A percentile compares a stretch with the other conserved stretches of the same genome.
These are phyloP conservation scores for Lycopodina hypogea DNA, from an alignment of 37 sponge, comb jelly and placozoan species.

Conservation along the genomic window DNA sequence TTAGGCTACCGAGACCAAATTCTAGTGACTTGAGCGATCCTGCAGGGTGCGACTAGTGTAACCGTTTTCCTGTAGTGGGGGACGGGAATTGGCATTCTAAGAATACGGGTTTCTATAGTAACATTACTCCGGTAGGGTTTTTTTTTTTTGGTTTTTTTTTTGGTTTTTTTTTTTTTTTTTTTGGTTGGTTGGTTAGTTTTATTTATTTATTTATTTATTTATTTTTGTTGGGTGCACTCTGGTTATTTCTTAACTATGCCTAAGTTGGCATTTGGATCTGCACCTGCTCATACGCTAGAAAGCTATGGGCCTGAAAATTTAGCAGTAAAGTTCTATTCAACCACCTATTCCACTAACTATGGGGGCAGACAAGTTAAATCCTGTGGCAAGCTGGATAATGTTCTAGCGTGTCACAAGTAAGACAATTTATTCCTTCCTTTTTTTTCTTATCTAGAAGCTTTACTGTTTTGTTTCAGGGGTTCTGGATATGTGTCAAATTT, in stretches of 20 bases:
- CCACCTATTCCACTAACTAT: conserved; percentile 78
- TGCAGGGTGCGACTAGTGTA: background rate
- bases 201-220: no score
- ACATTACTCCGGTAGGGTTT: background rate
- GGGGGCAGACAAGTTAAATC: conserved; percentile 1
- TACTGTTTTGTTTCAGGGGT: conserved; percentile 32
- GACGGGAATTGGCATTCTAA: background rate
- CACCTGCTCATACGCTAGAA: conserved; percentile 53
- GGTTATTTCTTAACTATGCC: background rate
- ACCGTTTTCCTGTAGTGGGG: background rate
- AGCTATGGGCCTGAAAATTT: conserved; percentile 64
- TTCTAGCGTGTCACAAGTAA: background rate
- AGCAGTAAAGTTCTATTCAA: conserved; percentile 83
- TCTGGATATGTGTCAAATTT: conserved; percentile 94
- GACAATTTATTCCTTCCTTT: background rate
- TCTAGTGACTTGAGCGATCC: background rate
- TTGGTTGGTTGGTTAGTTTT: no score
- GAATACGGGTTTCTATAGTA: background rate
- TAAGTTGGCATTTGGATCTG: conserved; percentile 68
- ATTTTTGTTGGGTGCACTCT: background rate
- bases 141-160: no score
- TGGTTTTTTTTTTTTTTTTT: no score
- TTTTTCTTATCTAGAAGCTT: background rate
- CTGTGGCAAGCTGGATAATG: background rate
- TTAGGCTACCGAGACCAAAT: background rate